phyloP scores from a whole-genome alignment of 2,888 invertebrate genomes.

The Heliconius charithonia region DNA sequence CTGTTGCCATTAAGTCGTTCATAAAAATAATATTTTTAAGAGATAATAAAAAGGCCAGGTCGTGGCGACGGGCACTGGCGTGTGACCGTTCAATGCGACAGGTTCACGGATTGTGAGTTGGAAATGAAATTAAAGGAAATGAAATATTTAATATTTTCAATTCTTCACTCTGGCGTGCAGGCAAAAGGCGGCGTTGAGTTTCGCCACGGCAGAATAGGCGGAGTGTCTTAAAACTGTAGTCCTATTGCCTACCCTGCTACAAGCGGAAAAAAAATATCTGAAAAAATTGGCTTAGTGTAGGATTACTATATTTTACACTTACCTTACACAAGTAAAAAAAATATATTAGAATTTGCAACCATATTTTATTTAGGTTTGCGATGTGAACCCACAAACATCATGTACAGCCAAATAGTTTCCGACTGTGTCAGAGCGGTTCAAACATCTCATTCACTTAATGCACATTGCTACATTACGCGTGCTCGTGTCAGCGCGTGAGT shows the following conservation, averaged over 20 bases:
- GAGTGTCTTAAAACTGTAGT: neutral
- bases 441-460: neutral
- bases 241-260: neutral
- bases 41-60: neutral
- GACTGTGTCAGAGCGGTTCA: neutral
- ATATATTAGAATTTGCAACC: too few species aligned
- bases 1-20: neutral
- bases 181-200: too few species aligned
- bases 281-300: neutral
- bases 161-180: too few species aligned
- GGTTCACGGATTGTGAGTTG: too few species aligned
- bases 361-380: too few species aligned
- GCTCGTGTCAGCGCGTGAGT: constrained; percentile 36
- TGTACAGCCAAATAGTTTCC: neutral
- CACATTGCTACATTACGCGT: constrained; percentile 14
- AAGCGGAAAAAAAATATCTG: too few species aligned
- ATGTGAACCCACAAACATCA: too few species aligned
- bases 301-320: neutral
- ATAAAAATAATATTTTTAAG: neutral
- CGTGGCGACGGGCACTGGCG: neutral
- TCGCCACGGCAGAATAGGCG: too few species aligned
- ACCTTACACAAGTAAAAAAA: too few species aligned
- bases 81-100: too few species aligned
- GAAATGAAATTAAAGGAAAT: too few species aligned
- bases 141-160: too few species aligned